Evolutionary conservation across 2,113 vertebrate genomes (phyloP), one percentile per base, ranked within the genome.

Genomic region (Phylloscopus trochilus): DNA sequence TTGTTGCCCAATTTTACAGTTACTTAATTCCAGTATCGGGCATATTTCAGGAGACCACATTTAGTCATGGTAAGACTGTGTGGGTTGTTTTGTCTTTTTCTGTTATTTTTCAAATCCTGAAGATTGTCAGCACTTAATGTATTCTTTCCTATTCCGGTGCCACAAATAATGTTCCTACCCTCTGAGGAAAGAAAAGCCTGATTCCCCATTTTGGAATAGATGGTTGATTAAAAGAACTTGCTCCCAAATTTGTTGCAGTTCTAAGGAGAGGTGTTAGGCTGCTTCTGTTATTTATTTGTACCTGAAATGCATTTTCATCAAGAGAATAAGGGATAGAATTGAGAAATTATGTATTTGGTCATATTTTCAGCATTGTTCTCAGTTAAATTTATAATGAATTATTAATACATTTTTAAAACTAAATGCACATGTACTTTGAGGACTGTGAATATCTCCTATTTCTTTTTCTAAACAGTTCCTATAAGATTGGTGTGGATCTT

Each of bases 1-100:
- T 92, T 93, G 52, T 95, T 96, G 76, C 87, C 89, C 67, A 92
- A 47, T 95, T 97, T 93, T 95, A 79, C 89, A 93, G 91, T 95
- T 95, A 82, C 70, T 96, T 96, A 87, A 89, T 84, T 92, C 37
- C 46, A 89, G 81, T 80, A 89, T 92, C 28, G 14, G 89, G 53
- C 73, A 75, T 89, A 81, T 87, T 87, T 94, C 63, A 82, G 76
- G 69, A 85, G 93, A 91, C 87, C 89, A 85, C 89, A 96, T 91
- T 84, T 87, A 92, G 81, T 92, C 78, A 80, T 87, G 81, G 49
- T 93, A 70, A 92, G 80, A 92, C 58, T 72, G 33, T 89, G 90
- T 75, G 90, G 84, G 60, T 87, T 93, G 73, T 83, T 95, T 83
- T 13, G 35, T 67, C 39, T 49, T 92, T 62, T 89, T 66, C 37